A percentile compares a stretch with the other conserved stretches of the same genome.
These are phyloP conservation scores for Bagarius yarrelli DNA, from an alignment of 2,113 vertebrate genomes.

Conservation along the genomic window DNA sequence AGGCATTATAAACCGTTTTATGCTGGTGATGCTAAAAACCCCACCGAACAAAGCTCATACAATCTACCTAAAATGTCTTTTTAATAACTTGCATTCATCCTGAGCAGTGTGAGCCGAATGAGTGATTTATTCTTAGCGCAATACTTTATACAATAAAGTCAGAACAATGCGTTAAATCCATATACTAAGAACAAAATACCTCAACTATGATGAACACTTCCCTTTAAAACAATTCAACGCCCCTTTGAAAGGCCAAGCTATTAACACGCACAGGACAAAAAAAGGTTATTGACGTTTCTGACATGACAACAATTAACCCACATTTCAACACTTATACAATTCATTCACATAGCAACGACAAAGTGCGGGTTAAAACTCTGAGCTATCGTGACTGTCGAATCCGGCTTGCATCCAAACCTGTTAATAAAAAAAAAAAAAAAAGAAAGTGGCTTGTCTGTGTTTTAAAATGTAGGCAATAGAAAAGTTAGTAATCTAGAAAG, in stretches of 20 bases:
- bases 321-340: background rate
- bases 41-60: background rate
- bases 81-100: constrained; percentile 10
- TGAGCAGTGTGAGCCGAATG: constrained; percentile 5
- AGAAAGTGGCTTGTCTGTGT: background rate
- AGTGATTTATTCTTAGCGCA: constrained; percentile 9
- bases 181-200: constrained; percentile 17
- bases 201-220: background rate
- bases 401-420: background rate
- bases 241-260: background rate
- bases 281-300: background rate
- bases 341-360: background rate
- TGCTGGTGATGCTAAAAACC: background rate
- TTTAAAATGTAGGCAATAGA: background rate
- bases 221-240: constrained; percentile 20
- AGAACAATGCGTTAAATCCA: constrained; percentile 37
- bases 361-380: background rate
- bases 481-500: background rate
- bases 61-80: constrained; percentile 17
- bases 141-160: constrained; percentile 7
- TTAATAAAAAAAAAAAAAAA: background rate
- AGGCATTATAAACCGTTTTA: background rate
- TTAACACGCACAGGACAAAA: background rate
- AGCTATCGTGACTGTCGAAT: background rate
- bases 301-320: background rate